Percentiles rank a stretch among this genome's conserved stretches.
phyloP scores from a whole-genome alignment of 2,113 vertebrate species.

The Leucosticte australis region DNA sequence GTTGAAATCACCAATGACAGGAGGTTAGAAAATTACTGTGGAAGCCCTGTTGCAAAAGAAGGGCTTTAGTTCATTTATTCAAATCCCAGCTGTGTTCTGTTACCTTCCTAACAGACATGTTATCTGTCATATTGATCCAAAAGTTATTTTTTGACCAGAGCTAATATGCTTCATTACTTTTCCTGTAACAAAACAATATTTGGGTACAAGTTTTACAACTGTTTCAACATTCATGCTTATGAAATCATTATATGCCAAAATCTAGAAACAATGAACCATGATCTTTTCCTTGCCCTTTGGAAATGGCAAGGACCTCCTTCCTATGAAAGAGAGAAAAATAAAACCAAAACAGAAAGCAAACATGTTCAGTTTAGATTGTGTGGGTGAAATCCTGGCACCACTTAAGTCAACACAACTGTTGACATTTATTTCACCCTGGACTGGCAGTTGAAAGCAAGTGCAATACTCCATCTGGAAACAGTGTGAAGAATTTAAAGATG shows the following conservation, averaged over 20 bases:
- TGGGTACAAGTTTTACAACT: neutral
- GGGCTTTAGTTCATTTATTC: neutral
- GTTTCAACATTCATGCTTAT: neutral
- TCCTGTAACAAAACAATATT: neutral
- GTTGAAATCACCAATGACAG: conserved; percentile 23
- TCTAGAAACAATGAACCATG: neutral
- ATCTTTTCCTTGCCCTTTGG: neutral
- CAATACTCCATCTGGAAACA: neutral
- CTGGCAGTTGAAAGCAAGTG: neutral
- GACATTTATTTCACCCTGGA: neutral
- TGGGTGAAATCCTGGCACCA: neutral
- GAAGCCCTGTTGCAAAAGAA: neutral
- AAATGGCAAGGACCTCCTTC: neutral
- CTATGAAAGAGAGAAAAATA: neutral
- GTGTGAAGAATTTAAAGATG: neutral
- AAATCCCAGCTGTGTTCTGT: neutral
- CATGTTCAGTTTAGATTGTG: neutral
- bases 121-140: neutral
- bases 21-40: neutral
- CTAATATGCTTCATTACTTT: neutral
- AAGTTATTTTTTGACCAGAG: neutral
- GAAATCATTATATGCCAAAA: neutral
- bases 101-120: neutral
- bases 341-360: neutral
- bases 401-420: neutral